These are phyloP conservation scores for Trichogramma dendrolimi DNA, from an alignment of 2,888 invertebrate species.

Conservation along the genomic window DNA sequence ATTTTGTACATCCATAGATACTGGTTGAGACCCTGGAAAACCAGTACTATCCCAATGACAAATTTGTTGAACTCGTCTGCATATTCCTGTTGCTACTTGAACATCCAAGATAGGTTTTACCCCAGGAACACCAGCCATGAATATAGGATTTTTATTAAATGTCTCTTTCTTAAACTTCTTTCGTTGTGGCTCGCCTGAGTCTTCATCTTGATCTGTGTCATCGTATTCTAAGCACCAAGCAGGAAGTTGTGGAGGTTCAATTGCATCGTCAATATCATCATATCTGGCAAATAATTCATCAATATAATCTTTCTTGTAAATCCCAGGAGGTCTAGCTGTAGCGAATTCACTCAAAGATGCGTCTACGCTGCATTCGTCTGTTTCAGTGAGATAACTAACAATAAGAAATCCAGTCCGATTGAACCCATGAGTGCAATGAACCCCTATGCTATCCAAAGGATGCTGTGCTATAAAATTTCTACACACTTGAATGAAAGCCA, in stretches of 20 bases:
- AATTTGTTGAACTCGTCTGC: conserved; percentile 71
- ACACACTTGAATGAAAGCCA: conserved; percentile 77
- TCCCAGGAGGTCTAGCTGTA: conserved; percentile 81
- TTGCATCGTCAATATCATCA: conserved; percentile 63
- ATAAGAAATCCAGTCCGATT: conserved; percentile 97
- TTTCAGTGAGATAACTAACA: conserved; percentile 83
- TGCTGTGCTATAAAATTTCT: conserved; percentile 73
- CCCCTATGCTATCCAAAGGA: conserved; percentile 69
- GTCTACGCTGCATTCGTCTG: conserved; percentile 77
- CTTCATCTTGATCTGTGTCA: conserved; percentile 38
- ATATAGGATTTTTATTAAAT: conserved; percentile 62
- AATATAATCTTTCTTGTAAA: conserved; percentile 96
- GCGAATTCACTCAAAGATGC: conserved; percentile 78
- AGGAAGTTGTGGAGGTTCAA: conserved; percentile 71
- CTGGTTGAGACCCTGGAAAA: conserved; percentile 96
- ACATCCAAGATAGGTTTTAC: conserved; percentile 68
- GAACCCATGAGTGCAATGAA: conserved; percentile 98
- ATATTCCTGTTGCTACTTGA: conserved; percentile 61
- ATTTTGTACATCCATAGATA: conserved; percentile 88
- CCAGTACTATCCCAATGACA: conserved; percentile 75
- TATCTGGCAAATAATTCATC: conserved; percentile 83
- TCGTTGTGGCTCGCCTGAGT: conserved; percentile 23
- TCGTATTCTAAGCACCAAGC: conserved; percentile 76
- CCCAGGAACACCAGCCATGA: conserved; percentile 84
- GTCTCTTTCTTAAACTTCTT: conserved; percentile 52